Evolutionary conservation across 2,113 vertebrate genomes (phyloP), one percentile per base, ranked within the genome.

Genomic region (Chascanopsetta lugubris): DNA sequence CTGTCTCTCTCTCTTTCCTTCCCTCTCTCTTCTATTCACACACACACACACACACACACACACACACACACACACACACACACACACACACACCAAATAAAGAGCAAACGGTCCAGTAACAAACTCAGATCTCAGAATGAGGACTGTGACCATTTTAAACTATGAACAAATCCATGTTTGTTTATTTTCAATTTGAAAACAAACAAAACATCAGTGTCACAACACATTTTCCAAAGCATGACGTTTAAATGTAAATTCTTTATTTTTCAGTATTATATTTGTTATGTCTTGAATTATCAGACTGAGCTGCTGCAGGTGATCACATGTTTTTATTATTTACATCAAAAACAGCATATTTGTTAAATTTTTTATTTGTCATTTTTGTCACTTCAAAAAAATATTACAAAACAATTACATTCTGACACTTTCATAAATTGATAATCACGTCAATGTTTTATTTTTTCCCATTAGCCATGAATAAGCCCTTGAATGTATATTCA

Each of bases 1-100:
- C 47, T 42, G 15, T 8, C 49, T 29, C 13, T 47, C 51, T 48
- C 24, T 22, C 26, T 45, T 21, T 11, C 15, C 2, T 51, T 38
- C 49, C 51, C 47, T n/a, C n/a, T 25, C n/a, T 36, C 13, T 68
- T 65, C 49, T 72, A 58, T 72, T 61, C 46, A 74, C 63, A 76
- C 62, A 69, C 69, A 55, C 50, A 50, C 17, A 42, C 34, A 25
- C 32, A 20, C 24, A 32, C 13, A 3, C 32, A 24, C 48, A 18
- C 75, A 58, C 75, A 65, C 46, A 74, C 63, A 76, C 62, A 69
- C 69, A 55, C 50, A 50, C 17, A 42, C 34, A 25, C 32, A 20
- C 24, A 32, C 13, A 3, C 32, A 24, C 48, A 18, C 1, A 8
- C 10, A 34, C 20, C 43, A 8, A 42, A 66, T 29, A 32, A n/a